These are phyloP conservation scores for Noctuana brunneofusca DNA, from an alignment of 2,888 invertebrate species.

Conservation along the genomic window DNA sequence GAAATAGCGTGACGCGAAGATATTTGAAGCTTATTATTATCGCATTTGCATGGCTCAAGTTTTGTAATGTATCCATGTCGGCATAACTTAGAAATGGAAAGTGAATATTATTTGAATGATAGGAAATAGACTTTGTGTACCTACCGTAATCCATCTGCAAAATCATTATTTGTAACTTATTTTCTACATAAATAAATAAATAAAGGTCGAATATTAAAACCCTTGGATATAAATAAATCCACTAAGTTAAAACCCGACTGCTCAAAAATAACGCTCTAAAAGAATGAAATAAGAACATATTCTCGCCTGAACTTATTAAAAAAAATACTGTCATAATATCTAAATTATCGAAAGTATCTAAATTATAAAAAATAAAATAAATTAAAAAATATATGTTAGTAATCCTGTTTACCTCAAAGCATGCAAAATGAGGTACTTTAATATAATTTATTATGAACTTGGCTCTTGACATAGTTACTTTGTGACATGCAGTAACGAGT, in stretches of 20 bases:
- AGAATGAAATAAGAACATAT: no score
- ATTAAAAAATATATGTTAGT: neutral
- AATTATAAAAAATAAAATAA: no score
- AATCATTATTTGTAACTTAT: no score
- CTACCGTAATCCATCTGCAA: slow-evolving; percentile 1
- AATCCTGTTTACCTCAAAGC: neutral
- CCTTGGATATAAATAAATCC: no score
- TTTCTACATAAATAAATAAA: no score
- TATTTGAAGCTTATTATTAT: slow-evolving; percentile 12
- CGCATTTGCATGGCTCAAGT: slow-evolving; percentile 8
- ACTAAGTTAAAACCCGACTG: no score
- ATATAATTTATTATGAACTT: slow-evolving; percentile 2
- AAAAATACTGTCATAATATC: neutral
- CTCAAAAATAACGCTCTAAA: no score
- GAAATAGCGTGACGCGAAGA: slow-evolving; percentile 9
- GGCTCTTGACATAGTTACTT: slow-evolving; percentile 27
- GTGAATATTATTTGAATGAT: neutral
- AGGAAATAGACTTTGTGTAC: neutral
- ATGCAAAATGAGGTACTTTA: neutral
- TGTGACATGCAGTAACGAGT: slow-evolving; percentile 23
- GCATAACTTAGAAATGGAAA: neutral
- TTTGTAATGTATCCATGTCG: slow-evolving; percentile 10
- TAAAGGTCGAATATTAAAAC: no score
- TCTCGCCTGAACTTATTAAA: no score
- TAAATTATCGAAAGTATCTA: no score